A percentile compares a stretch with the other conserved stretches of the same genome.
These are phyloP conservation scores for Uromys caudimaculatus DNA, from an alignment of 2,797 vertebrate species.

Conservation along the genomic window DNA sequence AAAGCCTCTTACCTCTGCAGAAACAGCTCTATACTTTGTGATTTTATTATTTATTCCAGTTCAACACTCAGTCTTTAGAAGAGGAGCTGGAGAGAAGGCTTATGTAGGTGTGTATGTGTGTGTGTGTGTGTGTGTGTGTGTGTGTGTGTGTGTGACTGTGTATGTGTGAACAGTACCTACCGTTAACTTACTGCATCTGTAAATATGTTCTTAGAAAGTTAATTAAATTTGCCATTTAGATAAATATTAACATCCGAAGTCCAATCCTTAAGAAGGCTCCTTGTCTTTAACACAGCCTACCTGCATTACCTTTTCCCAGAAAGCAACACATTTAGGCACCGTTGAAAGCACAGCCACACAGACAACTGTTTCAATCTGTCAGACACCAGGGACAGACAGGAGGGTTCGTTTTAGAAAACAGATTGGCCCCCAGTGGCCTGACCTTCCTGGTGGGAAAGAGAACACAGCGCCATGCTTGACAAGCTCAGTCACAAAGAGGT, in stretches of 20 bases:
- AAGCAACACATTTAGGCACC: slow-evolving; percentile 85
- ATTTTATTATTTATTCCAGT: slow-evolving; percentile 80
- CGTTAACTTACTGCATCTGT: slow-evolving; percentile 72
- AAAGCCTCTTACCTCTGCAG: slow-evolving; percentile 81
- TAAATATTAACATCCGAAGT: slow-evolving; percentile 69
- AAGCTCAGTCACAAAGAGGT: slow-evolving; percentile 91
- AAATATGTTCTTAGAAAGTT: slow-evolving; percentile 79
- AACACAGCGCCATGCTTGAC: slow-evolving; percentile 88
- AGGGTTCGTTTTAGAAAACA: slow-evolving; percentile 88
- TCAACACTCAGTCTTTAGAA: slow-evolving; percentile 78
- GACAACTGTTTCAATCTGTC: slow-evolving; percentile 90
- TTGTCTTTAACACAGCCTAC: slow-evolving; percentile 49
- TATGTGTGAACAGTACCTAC: background rate
- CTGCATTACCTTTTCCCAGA: slow-evolving; percentile 78
- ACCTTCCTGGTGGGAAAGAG: slow-evolving; percentile 92
- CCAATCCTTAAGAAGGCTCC: background rate
- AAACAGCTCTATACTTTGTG: slow-evolving; percentile 82
- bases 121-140: background rate
- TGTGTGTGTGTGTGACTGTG: background rate
- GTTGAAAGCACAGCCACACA: slow-evolving; percentile 85
- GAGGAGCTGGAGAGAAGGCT: slow-evolving; percentile 59
- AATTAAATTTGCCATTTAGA: slow-evolving; percentile 79
- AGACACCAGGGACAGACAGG: slow-evolving; percentile 88
- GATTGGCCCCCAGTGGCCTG: slow-evolving; percentile 87
- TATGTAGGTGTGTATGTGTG: background rate